These are phyloP conservation scores for Astyanax mexicanus DNA, from an alignment of 2,797 vertebrate genomes.

Conservation along the genomic window DNA sequence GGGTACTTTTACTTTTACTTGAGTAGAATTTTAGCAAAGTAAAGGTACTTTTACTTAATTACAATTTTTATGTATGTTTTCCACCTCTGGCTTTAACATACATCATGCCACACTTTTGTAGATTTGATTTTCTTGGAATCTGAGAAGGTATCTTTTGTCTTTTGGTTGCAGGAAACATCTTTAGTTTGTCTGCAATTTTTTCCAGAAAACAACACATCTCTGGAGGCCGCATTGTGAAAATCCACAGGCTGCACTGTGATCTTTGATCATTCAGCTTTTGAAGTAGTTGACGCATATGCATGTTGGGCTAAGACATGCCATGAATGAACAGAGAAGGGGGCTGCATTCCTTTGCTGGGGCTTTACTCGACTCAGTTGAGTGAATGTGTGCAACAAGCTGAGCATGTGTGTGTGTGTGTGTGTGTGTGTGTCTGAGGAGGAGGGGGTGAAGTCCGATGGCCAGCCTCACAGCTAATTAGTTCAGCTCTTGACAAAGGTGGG, in stretches of 20 bases:
- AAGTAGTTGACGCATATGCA: slow-evolving; percentile 31
- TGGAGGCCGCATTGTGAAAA: slow-evolving; percentile 23
- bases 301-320: slow-evolving; percentile 43
- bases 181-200: not conserved
- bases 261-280: slow-evolving; percentile 25
- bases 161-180: not conserved
- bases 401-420: slow-evolving; percentile 54
- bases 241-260: slow-evolving; percentile 20
- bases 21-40: no score
- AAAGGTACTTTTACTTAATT: no score
- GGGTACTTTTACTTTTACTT: no score
- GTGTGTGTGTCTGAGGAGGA: slow-evolving; percentile 56
- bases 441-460: slow-evolving; percentile 70
- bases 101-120: no score
- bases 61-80: no score
- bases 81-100: no score
- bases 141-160: not conserved
- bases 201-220: no score
- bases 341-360: slow-evolving; percentile 77
- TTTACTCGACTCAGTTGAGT: slow-evolving; percentile 64
- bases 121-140: no score
- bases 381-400: slow-evolving; percentile 62
- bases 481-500: slow-evolving; percentile 88
- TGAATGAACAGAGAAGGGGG: slow-evolving; percentile 70
- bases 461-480: slow-evolving; percentile 89